Evolutionary conservation across 1,140 invertebrate species (phyloP).

Genomic region (Octopus sinensis): DNA sequence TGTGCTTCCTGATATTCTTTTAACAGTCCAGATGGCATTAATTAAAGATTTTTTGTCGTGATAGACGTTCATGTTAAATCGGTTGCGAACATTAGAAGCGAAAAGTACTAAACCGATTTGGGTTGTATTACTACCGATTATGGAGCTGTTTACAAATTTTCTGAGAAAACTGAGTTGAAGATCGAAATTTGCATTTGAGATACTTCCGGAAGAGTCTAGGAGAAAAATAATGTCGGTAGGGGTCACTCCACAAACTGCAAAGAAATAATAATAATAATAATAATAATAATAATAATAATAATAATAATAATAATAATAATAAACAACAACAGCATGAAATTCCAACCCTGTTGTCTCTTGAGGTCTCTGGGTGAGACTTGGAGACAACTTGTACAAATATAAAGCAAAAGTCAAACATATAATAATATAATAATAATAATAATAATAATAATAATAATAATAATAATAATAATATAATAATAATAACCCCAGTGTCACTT

Average conservation of each 20-base stretch:
- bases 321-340: too few species aligned
- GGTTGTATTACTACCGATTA: slow-evolving; percentile 19
- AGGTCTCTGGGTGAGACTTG: too few species aligned
- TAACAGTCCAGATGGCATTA: slow-evolving; percentile 16
- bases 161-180: slow-evolving; percentile 26
- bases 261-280: background rate
- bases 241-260: slow-evolving; percentile 11
- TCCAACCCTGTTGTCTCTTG: too few species aligned
- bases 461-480: too few species aligned
- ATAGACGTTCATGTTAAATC: slow-evolving; percentile 28
- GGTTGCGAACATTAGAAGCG: slow-evolving; percentile 20
- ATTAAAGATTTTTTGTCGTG: background rate
- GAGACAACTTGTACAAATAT: too few species aligned
- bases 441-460: too few species aligned
- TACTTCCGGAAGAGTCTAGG: slow-evolving; percentile 28
- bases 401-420: too few species aligned
- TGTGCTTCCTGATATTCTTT: slow-evolving; percentile 20
- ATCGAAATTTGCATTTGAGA: slow-evolving; percentile 24
- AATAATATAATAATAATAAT: too few species aligned
- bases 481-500: too few species aligned
- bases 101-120: slow-evolving; percentile 33
- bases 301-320: too few species aligned
- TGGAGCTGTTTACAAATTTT: slow-evolving; percentile 21
- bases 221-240: slow-evolving; percentile 29
- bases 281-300: too few species aligned